Evolutionary conservation across 1,140 invertebrate genomes (phyloP).

Genomic region (Caenorhabditis inopinata): DNA sequence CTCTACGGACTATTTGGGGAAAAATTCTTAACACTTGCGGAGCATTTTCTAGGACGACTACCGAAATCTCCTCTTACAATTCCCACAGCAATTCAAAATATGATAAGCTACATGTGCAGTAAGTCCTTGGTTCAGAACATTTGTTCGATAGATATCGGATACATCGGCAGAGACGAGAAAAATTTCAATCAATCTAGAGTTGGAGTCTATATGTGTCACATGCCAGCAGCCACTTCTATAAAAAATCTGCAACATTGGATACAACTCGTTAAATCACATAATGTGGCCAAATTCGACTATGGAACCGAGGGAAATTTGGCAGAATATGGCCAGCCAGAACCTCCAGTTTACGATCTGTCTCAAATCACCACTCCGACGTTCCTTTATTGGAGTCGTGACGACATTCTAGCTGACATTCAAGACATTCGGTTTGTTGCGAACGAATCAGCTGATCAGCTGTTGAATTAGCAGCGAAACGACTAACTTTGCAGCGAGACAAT

Average conservation of each 20-base stretch:
- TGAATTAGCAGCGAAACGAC: neutral
- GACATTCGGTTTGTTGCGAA: constrained; percentile 56
- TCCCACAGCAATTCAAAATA: neutral
- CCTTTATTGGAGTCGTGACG: constrained; percentile 42
- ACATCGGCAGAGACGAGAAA: neutral
- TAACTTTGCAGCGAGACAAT: constrained; percentile 15
- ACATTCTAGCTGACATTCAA: constrained; percentile 46
- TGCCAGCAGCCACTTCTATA: constrained; percentile 79
- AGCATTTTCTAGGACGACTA: constrained; percentile 18
- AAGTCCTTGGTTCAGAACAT: constrained; percentile 23
- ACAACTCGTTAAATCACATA: constrained; percentile 62
- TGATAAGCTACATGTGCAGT: constrained; percentile 25
- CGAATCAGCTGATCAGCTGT: too few species aligned
- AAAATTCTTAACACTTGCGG: constrained; percentile 35
- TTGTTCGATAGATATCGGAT: constrained; percentile 28
- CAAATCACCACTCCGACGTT: constrained; percentile 22
- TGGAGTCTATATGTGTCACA: constrained; percentile 76
- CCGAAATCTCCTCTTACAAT: neutral
- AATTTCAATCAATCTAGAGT: constrained; percentile 71
- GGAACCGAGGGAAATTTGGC: neutral
- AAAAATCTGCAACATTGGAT: constrained; percentile 74
- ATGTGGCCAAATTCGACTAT: neutral
- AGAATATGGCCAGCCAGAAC: constrained; percentile 3
- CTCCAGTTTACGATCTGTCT: constrained; percentile 38
- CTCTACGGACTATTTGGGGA: constrained; percentile 33